These are phyloP conservation scores for Argopecten irradians DNA, from an alignment of 1,140 invertebrate species.

Conservation along the genomic window DNA sequence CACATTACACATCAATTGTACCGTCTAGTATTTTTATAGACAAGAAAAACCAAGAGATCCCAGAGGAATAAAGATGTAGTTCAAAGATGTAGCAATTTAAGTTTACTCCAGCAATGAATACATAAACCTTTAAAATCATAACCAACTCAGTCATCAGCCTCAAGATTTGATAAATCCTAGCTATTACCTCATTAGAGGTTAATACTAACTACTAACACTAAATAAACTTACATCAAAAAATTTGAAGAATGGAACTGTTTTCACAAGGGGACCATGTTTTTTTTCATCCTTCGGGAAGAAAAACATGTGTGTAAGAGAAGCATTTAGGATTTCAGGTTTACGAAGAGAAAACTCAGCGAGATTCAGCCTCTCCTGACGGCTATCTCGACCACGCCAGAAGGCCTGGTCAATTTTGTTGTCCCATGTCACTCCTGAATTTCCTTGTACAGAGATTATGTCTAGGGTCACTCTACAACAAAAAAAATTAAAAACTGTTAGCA, in stretches of 20 bases:
- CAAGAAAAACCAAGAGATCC: too few species aligned
- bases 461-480: conserved; percentile 85
- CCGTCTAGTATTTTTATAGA: too few species aligned
- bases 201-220: neutral
- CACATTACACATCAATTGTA: too few species aligned
- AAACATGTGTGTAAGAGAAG: conserved; percentile 96
- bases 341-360: conserved; percentile 87
- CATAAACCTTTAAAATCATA: too few species aligned
- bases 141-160: too few species aligned
- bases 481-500: neutral
- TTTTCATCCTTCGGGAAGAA: conserved; percentile 92
- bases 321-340: conserved; percentile 91
- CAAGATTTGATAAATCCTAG: too few species aligned
- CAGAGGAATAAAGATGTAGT: too few species aligned
- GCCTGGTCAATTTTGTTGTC: conserved; percentile 85
- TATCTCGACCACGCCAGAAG: conserved; percentile 96
- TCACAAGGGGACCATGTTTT: conserved; percentile 87
- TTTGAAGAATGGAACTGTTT: conserved; percentile 93
- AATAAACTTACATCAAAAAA: conserved; percentile 91
- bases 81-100: too few species aligned
- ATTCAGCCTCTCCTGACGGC: conserved; percentile 85
- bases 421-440: conserved; percentile 86
- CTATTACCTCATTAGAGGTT: too few species aligned
- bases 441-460: conserved; percentile 93
- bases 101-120: too few species aligned